Percentiles rank a stretch among this genome's conserved stretches.
These are phyloP conservation scores for Pogonomyrmex barbatus DNA, from an alignment of 1,140 invertebrate genomes.

Conservation along the genomic window DNA sequence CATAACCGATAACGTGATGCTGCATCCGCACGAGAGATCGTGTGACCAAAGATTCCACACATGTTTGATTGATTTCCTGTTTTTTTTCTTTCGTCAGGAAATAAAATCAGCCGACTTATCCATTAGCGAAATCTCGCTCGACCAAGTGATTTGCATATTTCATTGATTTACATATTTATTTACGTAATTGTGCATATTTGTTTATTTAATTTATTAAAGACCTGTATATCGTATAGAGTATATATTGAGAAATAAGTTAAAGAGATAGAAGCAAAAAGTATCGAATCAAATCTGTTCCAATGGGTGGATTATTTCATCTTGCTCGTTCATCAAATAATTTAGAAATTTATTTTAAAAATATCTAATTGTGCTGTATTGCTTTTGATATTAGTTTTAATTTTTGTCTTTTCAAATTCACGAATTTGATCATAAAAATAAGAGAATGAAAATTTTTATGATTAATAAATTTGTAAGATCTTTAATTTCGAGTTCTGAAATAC, in stretches of 20 bases:
- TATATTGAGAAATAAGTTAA: background rate
- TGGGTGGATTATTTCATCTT: background rate
- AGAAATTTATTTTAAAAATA: background rate
- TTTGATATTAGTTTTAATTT: background rate
- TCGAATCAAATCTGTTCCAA: background rate
- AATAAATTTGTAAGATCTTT: background rate
- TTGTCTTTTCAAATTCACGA: background rate
- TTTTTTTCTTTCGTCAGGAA: background rate
- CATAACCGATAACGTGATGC: constrained; percentile 61
- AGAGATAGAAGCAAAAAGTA: background rate
- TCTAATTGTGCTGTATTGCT: background rate
- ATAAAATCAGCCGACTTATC: background rate
- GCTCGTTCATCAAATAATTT: background rate
- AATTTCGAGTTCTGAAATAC: background rate
- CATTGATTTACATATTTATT: background rate
- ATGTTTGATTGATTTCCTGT: background rate
- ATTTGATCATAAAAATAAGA: background rate
- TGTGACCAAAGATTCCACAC: constrained; percentile 1
- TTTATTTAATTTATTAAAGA: background rate
- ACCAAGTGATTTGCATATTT: background rate
- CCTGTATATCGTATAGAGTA: background rate
- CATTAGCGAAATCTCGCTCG: background rate
- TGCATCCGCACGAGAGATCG: background rate
- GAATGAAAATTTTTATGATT: background rate
- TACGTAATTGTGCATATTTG: background rate